Conservation (phyloP, 2,888 invertebrate species). For the Rhyacophila evoluta region DNA sequence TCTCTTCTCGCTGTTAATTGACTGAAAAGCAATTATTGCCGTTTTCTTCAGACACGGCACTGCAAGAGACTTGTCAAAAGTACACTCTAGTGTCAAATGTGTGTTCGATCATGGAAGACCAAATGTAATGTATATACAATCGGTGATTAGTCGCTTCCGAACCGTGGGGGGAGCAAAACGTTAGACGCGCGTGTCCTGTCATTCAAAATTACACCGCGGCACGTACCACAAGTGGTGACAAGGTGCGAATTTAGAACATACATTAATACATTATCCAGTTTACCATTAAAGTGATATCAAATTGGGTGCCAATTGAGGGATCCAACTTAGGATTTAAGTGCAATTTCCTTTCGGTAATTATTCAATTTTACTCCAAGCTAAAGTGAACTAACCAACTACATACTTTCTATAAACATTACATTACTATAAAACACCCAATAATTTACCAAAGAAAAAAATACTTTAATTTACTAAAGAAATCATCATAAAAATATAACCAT, state of each 20-base stretch:
- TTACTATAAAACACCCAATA: no score
- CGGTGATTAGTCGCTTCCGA: slow-evolving; percentile 51
- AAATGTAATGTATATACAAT: slow-evolving; percentile 48
- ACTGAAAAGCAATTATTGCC: no score
- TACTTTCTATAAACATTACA: no score
- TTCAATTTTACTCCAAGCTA: background rate
- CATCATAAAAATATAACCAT: no score
- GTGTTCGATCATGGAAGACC: slow-evolving; percentile 30
- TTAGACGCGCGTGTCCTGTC: slow-evolving; percentile 15
- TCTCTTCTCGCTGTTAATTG: background rate
- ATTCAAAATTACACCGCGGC: slow-evolving; percentile 17
- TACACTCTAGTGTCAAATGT: background rate
- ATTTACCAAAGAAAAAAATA: no score
- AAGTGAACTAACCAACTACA: no score
- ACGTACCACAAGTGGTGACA: slow-evolving; percentile 22
- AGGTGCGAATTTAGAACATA: slow-evolving; percentile 4
- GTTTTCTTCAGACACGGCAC: background rate
- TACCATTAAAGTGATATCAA: background rate
- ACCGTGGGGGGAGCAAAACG: slow-evolving; percentile 30
- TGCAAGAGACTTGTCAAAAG: background rate
- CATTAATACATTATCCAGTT: slow-evolving; percentile 5
- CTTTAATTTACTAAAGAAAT: no score
- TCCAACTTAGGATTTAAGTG: slow-evolving; percentile 12
- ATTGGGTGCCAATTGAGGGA: slow-evolving; percentile 13
- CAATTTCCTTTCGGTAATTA: slow-evolving; percentile 5